A percentile compares a stretch with the other conserved stretches of the same genome.
These are phyloP conservation scores for Asobara japonica DNA, from an alignment of 1,140 invertebrate species.

Conservation along the genomic window DNA sequence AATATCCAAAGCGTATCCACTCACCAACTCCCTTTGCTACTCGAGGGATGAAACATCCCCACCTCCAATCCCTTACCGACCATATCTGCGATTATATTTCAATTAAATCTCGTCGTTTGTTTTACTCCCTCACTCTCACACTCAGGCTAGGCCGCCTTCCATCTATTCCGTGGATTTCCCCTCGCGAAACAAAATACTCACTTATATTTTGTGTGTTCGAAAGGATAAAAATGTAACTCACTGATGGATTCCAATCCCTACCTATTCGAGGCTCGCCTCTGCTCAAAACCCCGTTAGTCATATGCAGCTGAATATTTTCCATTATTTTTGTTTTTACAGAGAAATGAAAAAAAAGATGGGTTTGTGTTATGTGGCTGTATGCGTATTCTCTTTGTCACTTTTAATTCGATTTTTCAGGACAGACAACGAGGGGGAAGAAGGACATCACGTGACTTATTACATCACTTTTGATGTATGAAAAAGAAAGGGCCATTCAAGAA, in stretches of 20 bases:
- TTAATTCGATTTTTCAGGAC: background rate
- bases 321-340: background rate
- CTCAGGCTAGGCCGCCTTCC: background rate
- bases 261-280: background rate
- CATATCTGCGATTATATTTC: slow-evolving; percentile 44
- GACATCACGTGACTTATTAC: too few species aligned
- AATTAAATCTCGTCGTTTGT: slow-evolving; percentile 43
- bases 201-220: slow-evolving; percentile 2
- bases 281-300: background rate
- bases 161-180: slow-evolving; percentile 15
- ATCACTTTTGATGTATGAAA: too few species aligned
- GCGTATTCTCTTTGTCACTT: background rate
- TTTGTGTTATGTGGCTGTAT: background rate
- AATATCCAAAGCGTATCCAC: background rate
- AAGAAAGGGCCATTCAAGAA: too few species aligned
- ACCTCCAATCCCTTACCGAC: background rate
- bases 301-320: background rate
- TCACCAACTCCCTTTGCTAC: background rate
- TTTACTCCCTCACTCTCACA: slow-evolving; percentile 24
- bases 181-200: slow-evolving; percentile 25
- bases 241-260: background rate
- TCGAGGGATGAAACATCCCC: slow-evolving; percentile 13
- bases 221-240: slow-evolving; percentile 15
- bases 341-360: background rate
- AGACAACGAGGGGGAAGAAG: too few species aligned